phyloP scores from a whole-genome alignment of 2,113 vertebrate species.

The Myocastor coypus region DNA sequence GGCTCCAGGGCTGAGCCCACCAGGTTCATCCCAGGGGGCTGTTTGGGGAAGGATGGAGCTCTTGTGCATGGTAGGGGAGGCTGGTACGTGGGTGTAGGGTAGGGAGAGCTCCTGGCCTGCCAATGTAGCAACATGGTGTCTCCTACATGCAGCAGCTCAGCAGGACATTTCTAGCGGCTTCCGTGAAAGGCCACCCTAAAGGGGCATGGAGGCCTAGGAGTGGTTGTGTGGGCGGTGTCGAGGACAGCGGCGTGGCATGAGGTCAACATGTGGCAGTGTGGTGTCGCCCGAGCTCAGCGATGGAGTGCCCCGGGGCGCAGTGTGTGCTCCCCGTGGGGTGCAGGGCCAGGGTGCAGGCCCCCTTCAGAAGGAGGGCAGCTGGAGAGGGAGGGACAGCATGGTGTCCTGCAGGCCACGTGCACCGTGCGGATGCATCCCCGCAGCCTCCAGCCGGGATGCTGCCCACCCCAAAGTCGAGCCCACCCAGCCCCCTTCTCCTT shows the following conservation, averaged over 20 bases:
- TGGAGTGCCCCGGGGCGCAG: fast-evolving
- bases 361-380: neutral
- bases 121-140: fast-evolving
- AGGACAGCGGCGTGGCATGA: neutral
- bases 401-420: neutral
- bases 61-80: fast-evolving
- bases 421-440: neutral
- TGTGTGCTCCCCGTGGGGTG: neutral
- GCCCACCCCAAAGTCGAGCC: neutral
- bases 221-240: neutral
- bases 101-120: neutral
- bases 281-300: neutral
- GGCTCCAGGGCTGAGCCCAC: neutral
- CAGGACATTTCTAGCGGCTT: no score
- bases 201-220: neutral
- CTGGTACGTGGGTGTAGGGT: fast-evolving
- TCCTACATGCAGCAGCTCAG: no score
- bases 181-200: neutral
- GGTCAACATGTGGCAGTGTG: fast-evolving
- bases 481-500: neutral
- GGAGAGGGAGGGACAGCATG: neutral
- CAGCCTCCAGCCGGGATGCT: neutral
- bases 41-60: neutral
- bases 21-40: neutral
- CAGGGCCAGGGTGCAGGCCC: no score